Evolutionary conservation across 2,888 invertebrate genomes (phyloP), one percentile per base, ranked within the genome.

Genomic region (Helobdella robusta): DNA sequence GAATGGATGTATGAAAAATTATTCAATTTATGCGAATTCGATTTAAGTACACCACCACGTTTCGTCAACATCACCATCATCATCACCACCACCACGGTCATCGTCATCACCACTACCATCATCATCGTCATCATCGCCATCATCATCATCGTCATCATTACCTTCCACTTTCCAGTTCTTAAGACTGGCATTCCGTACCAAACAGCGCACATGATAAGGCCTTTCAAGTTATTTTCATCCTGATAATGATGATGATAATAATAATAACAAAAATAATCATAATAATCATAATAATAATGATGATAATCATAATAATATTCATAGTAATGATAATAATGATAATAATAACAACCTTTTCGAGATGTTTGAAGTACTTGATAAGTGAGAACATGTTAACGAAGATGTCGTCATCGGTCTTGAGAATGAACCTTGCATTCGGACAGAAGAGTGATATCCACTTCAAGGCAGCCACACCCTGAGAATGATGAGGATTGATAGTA

Each of bases 371-470:
- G 56, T 73, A 73, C 18, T 70, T 52, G 25, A 73, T 20, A 36
- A 79, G 67, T 3, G 73, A 69, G 63, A 88, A 78, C 77, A 79
- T 75, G 66, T 81, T 80, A 20, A 81, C 76, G 65, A 81, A 75
- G 58, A 81, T 80, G 66, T 81, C 81, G 69, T 81, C 81, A 66
- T 81, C 81, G 0, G 79, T 75, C 71, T 81, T 81, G 25, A 81
- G 73, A 5, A 81, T 73, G 69, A 74, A 79, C 23, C 71, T 70
- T 0, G 77, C 76, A 50, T 75, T 70, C 5, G 68, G 70, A 71
- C 81, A 81, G 69, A 75, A 75, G 23, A 70, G 72, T 0, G 76
- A 71, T 2, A 78, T 75, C 81, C 81, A 81, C 68, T 79, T 76
- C n/a, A 78, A 68, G 0, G 77, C 80, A 66, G 79, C 77, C 20